Percentiles rank a stretch among this genome's conserved stretches.
Conservation (phyloP, 2,797 vertebrate genomes). For the Uromys caudimaculatus region DNA sequence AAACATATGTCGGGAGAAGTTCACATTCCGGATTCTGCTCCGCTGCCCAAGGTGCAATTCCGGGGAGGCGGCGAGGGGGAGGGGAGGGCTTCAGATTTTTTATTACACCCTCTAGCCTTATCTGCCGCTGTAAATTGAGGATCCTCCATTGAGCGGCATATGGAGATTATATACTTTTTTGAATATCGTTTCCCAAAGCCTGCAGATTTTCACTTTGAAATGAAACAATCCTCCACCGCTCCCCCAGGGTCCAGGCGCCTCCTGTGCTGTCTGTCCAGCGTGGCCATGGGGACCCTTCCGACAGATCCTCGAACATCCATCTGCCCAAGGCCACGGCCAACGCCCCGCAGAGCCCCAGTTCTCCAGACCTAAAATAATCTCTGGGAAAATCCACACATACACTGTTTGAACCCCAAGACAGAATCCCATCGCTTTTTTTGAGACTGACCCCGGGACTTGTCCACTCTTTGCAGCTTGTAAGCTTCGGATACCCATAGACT, state of each 20-base stretch:
- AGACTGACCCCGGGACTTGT: rapidly evolving
- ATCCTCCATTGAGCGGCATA: slow-evolving; percentile 96
- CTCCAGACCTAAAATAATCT: neutral
- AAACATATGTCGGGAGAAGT: slow-evolving; percentile 99
- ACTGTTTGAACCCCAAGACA: neutral
- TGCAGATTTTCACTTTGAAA: slow-evolving; percentile 93
- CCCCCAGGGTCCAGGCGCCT: slow-evolving; percentile 17
- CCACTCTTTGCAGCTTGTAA: neutral
- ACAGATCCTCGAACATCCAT: neutral
- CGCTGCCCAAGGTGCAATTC: slow-evolving; percentile 98
- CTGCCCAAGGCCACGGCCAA: neutral
- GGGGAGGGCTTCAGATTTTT: slow-evolving; percentile 88
- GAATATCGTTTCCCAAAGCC: slow-evolving; percentile 93
- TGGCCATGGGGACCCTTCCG: neutral
- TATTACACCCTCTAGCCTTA: slow-evolving; percentile 96
- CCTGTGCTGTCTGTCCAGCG: neutral
- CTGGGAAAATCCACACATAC: neutral
- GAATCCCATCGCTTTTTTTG: neutral
- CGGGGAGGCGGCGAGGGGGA: slow-evolving; percentile 85
- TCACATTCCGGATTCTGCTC: slow-evolving; percentile 97
- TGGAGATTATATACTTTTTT: slow-evolving; percentile 91
- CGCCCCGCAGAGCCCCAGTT: neutral
- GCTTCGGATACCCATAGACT: neutral
- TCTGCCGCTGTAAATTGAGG: slow-evolving; percentile 96
- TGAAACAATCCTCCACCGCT: slow-evolving; percentile 85